These are phyloP conservation scores for Labeo calbasu DNA, from an alignment of 2,797 vertebrate genomes.

Conservation along the genomic window DNA sequence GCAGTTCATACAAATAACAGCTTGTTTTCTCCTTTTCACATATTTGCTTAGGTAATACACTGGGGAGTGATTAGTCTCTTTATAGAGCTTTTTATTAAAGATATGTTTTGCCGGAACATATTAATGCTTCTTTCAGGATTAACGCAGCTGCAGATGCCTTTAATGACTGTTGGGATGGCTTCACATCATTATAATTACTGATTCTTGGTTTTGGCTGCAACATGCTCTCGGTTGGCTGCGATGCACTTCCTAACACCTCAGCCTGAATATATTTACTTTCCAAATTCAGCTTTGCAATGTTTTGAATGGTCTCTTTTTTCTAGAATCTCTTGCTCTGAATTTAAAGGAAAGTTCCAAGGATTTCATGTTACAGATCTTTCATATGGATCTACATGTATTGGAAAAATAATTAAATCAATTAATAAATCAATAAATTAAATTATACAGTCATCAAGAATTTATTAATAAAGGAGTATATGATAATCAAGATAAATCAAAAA, in stretches of 20 bases:
- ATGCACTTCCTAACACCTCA: not conserved
- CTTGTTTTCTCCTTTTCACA: constrained; percentile 56
- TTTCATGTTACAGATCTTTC: not conserved
- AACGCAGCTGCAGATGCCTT: constrained; percentile 57
- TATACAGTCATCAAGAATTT: not conserved
- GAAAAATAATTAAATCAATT: not conserved
- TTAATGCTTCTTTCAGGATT: constrained; percentile 55
- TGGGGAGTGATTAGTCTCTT: constrained; percentile 64
- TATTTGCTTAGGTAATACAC: constrained; percentile 65
- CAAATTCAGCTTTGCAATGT: not conserved
- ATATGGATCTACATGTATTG: not conserved
- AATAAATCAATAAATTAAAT: not conserved
- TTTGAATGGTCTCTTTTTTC: not conserved
- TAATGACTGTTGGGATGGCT: constrained; percentile 20
- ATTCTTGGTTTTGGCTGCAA: not conserved
- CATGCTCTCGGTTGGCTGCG: not conserved
- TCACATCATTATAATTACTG: not conserved
- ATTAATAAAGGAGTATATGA: not conserved
- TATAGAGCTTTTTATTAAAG: constrained; percentile 63
- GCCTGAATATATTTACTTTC: not conserved
- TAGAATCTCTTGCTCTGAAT: constrained; percentile 4
- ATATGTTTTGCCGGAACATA: constrained; percentile 51
- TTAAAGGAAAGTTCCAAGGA: not conserved
- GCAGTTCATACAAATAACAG: not conserved
- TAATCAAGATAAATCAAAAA: no score